Conservation (phyloP, 2,888 invertebrate genomes). For the Gibbula magus region DNA sequence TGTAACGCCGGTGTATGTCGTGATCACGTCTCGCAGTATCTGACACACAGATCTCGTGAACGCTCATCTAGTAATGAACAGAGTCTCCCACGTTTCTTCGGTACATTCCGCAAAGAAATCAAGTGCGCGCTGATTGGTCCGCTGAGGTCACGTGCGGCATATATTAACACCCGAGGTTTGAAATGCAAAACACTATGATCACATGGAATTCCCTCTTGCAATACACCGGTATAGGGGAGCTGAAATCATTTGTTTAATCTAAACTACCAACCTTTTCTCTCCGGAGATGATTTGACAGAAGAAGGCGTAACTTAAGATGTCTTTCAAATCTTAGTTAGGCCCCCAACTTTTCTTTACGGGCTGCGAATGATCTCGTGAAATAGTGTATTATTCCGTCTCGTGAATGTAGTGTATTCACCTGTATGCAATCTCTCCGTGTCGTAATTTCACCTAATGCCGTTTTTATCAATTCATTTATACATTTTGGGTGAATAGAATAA, state of each 20-base stretch:
- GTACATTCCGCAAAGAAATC: conserved; percentile 54
- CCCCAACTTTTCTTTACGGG: background rate
- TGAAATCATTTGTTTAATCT: conserved; percentile 43
- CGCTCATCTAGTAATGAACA: conserved; percentile 43
- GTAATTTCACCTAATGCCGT: background rate
- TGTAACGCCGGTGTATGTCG: background rate
- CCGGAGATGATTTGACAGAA: background rate
- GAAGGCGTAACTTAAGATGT: conserved; percentile 1
- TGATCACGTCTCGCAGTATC: background rate
- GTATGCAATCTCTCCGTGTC: background rate
- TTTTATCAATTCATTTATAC: background rate
- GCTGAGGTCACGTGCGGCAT: conserved; percentile 50
- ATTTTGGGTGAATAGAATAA: background rate
- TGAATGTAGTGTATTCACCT: background rate
- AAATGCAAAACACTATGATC: conserved; percentile 46
- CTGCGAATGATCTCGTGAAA: too few species aligned
- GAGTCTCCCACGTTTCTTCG: conserved; percentile 54
- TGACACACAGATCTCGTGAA: background rate
- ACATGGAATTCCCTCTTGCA: conserved; percentile 43
- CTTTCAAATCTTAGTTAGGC: conserved; percentile 19
- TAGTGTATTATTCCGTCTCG: too few species aligned
- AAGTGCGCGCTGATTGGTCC: conserved; percentile 51
- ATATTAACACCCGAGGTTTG: conserved; percentile 56
- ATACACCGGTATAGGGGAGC: conserved; percentile 35
- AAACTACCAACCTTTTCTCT: conserved; percentile 16